These are phyloP conservation scores for Machimus rusticus DNA, from an alignment of 2,888 invertebrate genomes.

Conservation along the genomic window DNA sequence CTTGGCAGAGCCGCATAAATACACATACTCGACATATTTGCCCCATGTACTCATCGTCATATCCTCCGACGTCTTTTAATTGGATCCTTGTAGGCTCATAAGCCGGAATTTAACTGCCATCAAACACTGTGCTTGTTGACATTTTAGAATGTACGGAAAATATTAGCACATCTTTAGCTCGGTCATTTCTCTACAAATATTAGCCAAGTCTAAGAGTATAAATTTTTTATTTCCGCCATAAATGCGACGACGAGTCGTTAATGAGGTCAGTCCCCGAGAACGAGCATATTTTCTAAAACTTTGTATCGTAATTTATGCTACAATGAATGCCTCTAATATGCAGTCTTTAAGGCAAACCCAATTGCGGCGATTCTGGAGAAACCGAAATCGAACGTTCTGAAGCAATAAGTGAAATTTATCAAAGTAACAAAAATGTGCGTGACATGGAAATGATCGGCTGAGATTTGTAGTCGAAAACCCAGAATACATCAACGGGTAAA, in stretches of 20 bases:
- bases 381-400: background rate
- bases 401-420: background rate
- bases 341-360: background rate
- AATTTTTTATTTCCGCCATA: background rate
- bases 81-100: background rate
- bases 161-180: background rate
- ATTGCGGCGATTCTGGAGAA: background rate
- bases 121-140: background rate
- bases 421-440: background rate
- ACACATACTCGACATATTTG: background rate
- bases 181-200: background rate
- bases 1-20: background rate
- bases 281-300: background rate
- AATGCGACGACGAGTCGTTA: background rate
- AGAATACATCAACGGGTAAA: background rate
- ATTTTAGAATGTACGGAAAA: background rate
- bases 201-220: background rate
- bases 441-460: background rate
- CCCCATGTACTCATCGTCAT: background rate
- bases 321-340: background rate
- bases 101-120: background rate
- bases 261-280: background rate
- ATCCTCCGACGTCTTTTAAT: background rate
- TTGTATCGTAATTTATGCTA: background rate
- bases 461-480: background rate